Conservation (phyloP, 1,140 invertebrate species). For the Helicoverpa zea region DNA sequence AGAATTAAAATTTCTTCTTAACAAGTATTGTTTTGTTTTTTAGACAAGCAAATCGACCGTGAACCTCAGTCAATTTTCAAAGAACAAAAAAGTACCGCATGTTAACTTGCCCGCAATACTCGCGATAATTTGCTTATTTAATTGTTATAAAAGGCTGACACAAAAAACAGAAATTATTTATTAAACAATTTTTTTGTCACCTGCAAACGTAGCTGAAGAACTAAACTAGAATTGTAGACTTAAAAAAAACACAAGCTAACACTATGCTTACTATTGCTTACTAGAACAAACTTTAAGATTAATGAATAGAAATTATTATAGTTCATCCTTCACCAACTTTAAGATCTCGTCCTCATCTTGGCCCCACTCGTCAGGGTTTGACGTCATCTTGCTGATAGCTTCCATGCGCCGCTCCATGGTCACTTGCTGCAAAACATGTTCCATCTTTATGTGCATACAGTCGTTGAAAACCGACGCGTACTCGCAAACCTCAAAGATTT, state of each 20-base stretch:
- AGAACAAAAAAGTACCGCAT: too few species aligned
- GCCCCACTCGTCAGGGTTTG: constrained; percentile 71
- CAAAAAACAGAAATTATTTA: too few species aligned
- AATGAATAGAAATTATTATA: constrained; percentile 54
- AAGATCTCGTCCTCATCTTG: constrained; percentile 80
- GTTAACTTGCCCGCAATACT: too few species aligned
- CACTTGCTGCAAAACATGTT: constrained; percentile 79
- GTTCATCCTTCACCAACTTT: constrained; percentile 78
- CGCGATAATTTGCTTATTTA: too few species aligned
- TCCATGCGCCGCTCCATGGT: constrained; percentile 81
- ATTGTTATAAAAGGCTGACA: too few species aligned
- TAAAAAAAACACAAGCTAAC: not conserved
- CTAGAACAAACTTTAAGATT: not conserved
- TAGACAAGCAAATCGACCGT: not conserved
- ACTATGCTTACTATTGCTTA: too few species aligned
- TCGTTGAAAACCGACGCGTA: constrained; percentile 82
- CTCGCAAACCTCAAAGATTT: constrained; percentile 81
- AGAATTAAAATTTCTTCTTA: constrained; percentile 83
- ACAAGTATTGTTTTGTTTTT: constrained; percentile 60
- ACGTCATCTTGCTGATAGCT: constrained; percentile 76
- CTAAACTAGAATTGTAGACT: too few species aligned
- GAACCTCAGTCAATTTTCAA: too few species aligned
- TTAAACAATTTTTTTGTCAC: too few species aligned
- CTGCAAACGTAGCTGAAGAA: not conserved
- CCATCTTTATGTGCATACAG: constrained; percentile 84